These are phyloP conservation scores for Agriopis leucophaearia DNA, from an alignment of 2,888 invertebrate genomes.

Conservation along the genomic window DNA sequence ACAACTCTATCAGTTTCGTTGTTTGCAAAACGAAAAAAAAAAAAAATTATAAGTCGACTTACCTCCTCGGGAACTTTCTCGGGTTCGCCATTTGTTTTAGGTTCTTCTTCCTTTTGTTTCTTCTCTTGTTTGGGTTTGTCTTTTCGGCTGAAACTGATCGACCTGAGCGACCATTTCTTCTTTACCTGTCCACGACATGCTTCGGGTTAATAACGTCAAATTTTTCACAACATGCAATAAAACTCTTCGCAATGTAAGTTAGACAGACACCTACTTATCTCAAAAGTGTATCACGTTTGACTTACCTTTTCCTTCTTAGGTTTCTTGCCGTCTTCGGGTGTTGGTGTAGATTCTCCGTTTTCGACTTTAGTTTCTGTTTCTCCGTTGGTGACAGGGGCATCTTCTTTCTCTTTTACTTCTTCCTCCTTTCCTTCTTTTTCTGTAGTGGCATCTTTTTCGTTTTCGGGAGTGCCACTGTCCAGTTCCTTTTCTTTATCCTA, in stretches of 20 bases:
- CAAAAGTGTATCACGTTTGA: not conserved
- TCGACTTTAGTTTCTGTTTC: conserved; percentile 76
- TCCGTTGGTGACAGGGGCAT: conserved; percentile 72
- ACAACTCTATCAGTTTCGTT: conserved; percentile 17
- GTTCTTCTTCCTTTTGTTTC: conserved; percentile 86
- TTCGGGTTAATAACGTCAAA: conserved; percentile 59
- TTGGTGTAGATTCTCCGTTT: conserved; percentile 71
- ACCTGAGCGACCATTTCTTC: conserved; percentile 96
- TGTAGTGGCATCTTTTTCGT: conserved; percentile 89
- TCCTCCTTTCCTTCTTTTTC: conserved; percentile 86
- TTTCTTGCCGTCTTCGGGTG: conserved; percentile 85
- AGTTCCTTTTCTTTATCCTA: conserved; percentile 88
- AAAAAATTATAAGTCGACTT: conserved; percentile 58
- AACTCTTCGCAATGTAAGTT: conserved; percentile 39
- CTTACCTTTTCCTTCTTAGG: conserved; percentile 89
- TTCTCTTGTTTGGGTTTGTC: conserved; percentile 94
- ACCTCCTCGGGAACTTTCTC: conserved; percentile 89
- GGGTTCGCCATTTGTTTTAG: conserved; percentile 87
- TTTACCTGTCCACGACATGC: conserved; percentile 86
- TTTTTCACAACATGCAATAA: conserved; percentile 58
- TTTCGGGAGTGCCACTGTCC: conserved; percentile 86
- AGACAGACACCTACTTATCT: conserved; percentile 30
- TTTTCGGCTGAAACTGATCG: conserved; percentile 94
- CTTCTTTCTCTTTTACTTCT: conserved; percentile 66
- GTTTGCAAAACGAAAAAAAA: conserved; percentile 13